Evolutionary conservation across 1,140 invertebrate genomes (phyloP).

Genomic region (Scaptomyza montana): DNA sequence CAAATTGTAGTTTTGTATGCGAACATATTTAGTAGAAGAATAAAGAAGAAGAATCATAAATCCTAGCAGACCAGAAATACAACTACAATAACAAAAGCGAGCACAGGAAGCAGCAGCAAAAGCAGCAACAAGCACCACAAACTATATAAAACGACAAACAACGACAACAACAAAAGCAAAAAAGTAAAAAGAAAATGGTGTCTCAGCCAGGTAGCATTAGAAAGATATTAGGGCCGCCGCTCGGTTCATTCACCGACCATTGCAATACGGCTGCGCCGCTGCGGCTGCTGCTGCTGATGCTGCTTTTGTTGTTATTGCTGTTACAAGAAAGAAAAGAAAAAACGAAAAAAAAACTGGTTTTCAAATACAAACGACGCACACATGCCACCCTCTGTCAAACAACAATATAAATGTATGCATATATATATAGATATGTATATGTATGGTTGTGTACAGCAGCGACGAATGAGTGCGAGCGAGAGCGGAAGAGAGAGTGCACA

Average conservation of each 20-base stretch:
- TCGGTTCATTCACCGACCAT: slow-evolving; percentile 82
- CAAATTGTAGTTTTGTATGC: slow-evolving; percentile 49
- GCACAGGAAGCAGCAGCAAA: slow-evolving; percentile 54
- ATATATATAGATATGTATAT: too few relatives aligned
- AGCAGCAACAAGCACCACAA: slow-evolving; percentile 31
- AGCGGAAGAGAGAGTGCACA: slow-evolving; percentile 51
- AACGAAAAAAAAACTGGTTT: slow-evolving; percentile 61
- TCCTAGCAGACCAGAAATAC: slow-evolving; percentile 69
- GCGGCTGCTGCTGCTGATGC: slow-evolving; percentile 39
- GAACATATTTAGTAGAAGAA: slow-evolving; percentile 69
- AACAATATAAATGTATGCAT: slow-evolving; percentile 44
- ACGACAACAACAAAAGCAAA: slow-evolving; percentile 31
- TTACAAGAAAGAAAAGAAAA: slow-evolving; percentile 48
- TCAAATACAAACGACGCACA: slow-evolving; percentile 56
- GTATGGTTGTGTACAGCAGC: too few relatives aligned
- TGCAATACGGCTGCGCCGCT: slow-evolving; percentile 75
- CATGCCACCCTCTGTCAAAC: slow-evolving; percentile 67
- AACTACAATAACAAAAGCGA: slow-evolving; percentile 27
- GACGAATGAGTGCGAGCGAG: slow-evolving; percentile 58
- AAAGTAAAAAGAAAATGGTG: slow-evolving; percentile 70
- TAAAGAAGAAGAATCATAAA: slow-evolving; percentile 74
- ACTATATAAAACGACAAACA: slow-evolving; percentile 42
- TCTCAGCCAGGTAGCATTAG: slow-evolving; percentile 72
- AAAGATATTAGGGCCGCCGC: slow-evolving; percentile 63
- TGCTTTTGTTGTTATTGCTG: slow-evolving; percentile 41